Conservation (phyloP, 1,140 invertebrate genomes). For the Drosophila nebulosa region DNA sequence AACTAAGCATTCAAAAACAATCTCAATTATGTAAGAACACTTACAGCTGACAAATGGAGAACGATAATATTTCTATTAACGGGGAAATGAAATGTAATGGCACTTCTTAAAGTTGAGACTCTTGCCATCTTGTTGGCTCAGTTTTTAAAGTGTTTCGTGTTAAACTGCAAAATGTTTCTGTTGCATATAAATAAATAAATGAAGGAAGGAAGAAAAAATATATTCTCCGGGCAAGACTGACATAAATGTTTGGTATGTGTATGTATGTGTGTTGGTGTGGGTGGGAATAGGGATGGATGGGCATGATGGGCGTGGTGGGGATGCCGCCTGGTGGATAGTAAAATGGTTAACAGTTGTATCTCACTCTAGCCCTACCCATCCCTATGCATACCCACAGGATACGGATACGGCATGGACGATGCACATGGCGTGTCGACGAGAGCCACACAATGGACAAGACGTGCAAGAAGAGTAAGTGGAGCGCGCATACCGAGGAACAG, state of each 20-base stretch:
- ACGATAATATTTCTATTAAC: too few species aligned
- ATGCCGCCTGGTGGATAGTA: constrained; percentile 20
- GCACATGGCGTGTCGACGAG: constrained; percentile 54
- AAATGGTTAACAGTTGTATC: constrained; percentile 60
- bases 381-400: background rate
- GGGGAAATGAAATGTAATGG: background rate
- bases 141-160: background rate
- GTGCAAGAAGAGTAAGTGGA: constrained; percentile 32
- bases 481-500: background rate
- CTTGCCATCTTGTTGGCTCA: background rate
- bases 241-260: constrained; percentile 1
- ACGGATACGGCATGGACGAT: constrained; percentile 6
- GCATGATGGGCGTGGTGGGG: too few species aligned
- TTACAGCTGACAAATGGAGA: background rate
- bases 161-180: background rate
- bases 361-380: constrained; percentile 1
- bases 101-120: background rate
- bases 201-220: background rate
- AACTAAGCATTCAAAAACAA: background rate
- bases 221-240: background rate
- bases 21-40: background rate
- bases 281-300: background rate
- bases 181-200: background rate
- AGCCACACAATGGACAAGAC: constrained; percentile 56
- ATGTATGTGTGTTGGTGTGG: background rate